Conservation (phyloP, 2,888 invertebrate species). For the Caenorhabditis imperialis region DNA sequence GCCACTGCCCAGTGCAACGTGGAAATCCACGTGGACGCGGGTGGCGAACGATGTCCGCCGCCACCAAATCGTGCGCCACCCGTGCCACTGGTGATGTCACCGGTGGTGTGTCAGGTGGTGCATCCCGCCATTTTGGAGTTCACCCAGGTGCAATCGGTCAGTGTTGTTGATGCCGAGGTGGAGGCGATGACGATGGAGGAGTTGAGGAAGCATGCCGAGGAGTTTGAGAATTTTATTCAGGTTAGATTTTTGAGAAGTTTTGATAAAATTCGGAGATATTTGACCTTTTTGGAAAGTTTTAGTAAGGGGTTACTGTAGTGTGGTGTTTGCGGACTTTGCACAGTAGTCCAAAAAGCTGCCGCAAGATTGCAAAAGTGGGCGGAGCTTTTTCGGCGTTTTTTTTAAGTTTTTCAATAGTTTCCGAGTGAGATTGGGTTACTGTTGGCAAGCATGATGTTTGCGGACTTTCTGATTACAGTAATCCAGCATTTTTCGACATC, state of each 20-base stretch:
- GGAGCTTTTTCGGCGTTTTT: too few relatives aligned
- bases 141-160: conserved; percentile 32
- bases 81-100: conserved; percentile 20
- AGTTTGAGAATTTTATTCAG: conserved; percentile 31
- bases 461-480: too few relatives aligned
- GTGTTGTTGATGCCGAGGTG: conserved; percentile 19
- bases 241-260: not conserved
- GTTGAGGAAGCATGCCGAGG: conserved; percentile 28
- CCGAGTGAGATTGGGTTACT: too few relatives aligned
- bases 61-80: conserved; percentile 39
- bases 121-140: conserved; percentile 5
- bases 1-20: conserved; percentile 39
- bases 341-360: too few relatives aligned
- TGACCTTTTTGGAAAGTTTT: too few relatives aligned
- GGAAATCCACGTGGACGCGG: conserved; percentile 21
- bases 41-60: conserved; percentile 28
- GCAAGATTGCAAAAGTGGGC: too few relatives aligned
- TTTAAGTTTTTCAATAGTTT: too few relatives aligned
- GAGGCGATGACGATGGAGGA: conserved; percentile 28
- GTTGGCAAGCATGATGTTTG: too few relatives aligned
- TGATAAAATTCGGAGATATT: too few relatives aligned
- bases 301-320: too few relatives aligned
- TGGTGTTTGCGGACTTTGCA: too few relatives aligned
- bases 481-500: too few relatives aligned
- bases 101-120: conserved; percentile 3